Conservation (phyloP, 2,797 vertebrate genomes). For the Pygocentrus nattereri region DNA sequence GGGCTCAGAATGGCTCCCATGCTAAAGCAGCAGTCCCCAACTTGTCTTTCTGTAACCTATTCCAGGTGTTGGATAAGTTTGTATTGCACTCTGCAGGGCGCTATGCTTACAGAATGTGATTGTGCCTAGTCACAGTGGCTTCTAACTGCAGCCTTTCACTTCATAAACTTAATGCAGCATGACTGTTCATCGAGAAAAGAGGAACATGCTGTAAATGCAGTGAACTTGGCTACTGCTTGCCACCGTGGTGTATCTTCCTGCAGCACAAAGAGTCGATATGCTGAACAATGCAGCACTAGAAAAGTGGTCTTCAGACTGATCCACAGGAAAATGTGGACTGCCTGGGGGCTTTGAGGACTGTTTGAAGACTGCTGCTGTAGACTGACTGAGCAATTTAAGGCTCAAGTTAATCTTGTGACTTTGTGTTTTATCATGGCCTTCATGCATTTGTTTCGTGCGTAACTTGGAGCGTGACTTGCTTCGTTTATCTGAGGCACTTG, state of each 20-base stretch:
- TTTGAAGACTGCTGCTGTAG: neutral
- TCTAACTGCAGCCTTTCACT: neutral
- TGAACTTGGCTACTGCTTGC: neutral
- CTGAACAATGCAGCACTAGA: neutral
- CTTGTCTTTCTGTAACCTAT: neutral
- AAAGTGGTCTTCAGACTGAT: too few species aligned
- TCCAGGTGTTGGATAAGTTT: neutral
- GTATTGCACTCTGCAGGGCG: neutral
- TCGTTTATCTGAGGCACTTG: slow-evolving; percentile 45
- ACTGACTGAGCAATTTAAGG: neutral
- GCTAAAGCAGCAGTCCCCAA: neutral
- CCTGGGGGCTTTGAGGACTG: too few species aligned
- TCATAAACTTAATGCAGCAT: slow-evolving; percentile 7
- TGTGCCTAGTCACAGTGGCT: neutral
- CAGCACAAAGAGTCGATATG: neutral
- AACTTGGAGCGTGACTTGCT: slow-evolving; percentile 54
- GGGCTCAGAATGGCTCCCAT: neutral
- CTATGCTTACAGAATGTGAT: neutral
- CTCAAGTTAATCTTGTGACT: slow-evolving; percentile 1
- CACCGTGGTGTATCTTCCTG: slow-evolving; percentile 12
- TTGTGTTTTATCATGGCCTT: slow-evolving; percentile 55
- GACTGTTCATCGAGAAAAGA: slow-evolving; percentile 15
- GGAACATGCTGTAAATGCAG: slow-evolving; percentile 13
- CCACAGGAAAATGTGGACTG: too few species aligned
- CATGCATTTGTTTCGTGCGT: slow-evolving; percentile 17